Evolutionary conservation across 2,888 invertebrate genomes (phyloP), one percentile per base, ranked within the genome.

Genomic region (Steinernema hermaphroditum): DNA sequence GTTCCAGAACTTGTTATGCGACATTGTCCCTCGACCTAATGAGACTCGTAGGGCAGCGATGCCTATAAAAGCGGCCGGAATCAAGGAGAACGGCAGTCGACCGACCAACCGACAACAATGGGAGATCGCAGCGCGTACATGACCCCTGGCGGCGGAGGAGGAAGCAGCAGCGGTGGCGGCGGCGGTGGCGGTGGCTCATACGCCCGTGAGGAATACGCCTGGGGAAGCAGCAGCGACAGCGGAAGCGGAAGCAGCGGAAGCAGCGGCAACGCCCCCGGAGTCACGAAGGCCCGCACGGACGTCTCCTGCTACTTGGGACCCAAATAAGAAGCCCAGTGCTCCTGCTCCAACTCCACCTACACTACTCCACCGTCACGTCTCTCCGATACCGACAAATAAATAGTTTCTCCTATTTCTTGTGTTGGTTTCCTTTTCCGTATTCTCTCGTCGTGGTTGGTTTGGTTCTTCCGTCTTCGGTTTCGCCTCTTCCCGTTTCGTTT

Each of bases 61-160:
- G 37, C 37, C 37, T 37, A n/a, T 37, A 37, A 37, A 37, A 37
- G 37, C 6, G 12, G 6, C 4, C 6, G 37, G 12, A 12, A 37
- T 37, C 37, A 4, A 8, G 37, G 6, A 12, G 12, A 37, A 8
- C 37, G 6, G 6, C 37, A 37, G 37, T 54, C 54, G 4, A 54
- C 54, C 54, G 22, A 54, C 54, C 54, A 54, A 27, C 27, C 22
- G 37, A 8, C 37, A 2, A 37, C 19, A 16, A 68, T 68, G 68
- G 68, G 68, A 37, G 68, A 68, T 34, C 68, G 68, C 68, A 37
- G 37, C 24, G 68, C 68, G 6, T 68, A 68, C 68, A 68, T 68
- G 68, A 22, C n/a, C 32, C 68, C 68, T n/a, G 34, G 34, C 41
- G 68, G 34, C 8, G 27, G 32, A 27, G 24, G 34, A 4, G 12